These are phyloP conservation scores for Heterotilapia buettikoferi DNA, from an alignment of 2,113 vertebrate species.

Conservation along the genomic window DNA sequence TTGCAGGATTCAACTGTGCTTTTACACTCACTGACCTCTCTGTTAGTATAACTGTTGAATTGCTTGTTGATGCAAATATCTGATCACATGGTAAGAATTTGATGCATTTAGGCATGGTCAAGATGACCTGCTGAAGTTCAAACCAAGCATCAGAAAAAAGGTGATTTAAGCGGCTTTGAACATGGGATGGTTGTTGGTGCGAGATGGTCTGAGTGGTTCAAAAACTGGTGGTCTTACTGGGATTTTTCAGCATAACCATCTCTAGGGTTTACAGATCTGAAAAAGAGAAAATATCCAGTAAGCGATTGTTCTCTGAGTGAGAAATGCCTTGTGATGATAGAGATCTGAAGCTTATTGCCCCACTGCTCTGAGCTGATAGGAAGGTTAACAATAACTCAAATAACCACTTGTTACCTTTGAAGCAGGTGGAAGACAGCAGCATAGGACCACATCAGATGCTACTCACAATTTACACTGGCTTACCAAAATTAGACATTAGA, in stretches of 20 bases:
- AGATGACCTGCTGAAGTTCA: not conserved
- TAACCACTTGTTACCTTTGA: not conserved
- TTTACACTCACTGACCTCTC: not conserved
- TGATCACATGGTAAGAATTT: not conserved
- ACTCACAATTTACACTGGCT: not conserved
- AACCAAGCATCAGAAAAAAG: not conserved
- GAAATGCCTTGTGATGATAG: not conserved
- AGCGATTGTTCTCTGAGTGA: not conserved
- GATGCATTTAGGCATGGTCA: not conserved
- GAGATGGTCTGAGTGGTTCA: not conserved
- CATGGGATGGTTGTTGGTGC: not conserved
- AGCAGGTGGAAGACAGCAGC: not conserved
- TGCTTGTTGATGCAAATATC: not conserved
- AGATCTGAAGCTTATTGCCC: not conserved
- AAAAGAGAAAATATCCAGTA: not conserved
- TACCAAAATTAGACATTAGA: not conserved
- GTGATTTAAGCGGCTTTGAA: not conserved
- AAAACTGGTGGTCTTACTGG: not conserved
- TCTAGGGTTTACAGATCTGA: not conserved
- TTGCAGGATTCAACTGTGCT: not conserved
- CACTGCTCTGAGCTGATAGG: not conserved
- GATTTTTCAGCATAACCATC: not conserved
- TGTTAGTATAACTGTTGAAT: not conserved
- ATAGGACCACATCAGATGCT: not conserved
- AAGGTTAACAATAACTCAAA: not conserved